Conservation (phyloP, 2,797 vertebrate species). For the Danio kyathit region DNA sequence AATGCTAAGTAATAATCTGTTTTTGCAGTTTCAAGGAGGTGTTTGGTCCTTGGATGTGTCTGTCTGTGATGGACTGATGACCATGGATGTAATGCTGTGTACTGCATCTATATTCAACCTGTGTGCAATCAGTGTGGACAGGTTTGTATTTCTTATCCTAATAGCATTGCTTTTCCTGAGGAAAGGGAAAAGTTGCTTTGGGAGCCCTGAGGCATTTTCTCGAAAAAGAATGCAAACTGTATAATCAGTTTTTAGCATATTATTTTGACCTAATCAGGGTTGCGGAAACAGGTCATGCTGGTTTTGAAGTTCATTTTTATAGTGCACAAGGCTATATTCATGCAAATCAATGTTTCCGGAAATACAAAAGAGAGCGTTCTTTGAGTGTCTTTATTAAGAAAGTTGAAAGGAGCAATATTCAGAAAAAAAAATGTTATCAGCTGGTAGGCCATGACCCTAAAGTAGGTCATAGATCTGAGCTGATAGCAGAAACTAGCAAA, state of each 20-base stretch:
- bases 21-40: slow-evolving; percentile 89
- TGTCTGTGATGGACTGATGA: slow-evolving; percentile 91
- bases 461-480: neutral
- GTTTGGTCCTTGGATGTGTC: slow-evolving; percentile 86
- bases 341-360: neutral
- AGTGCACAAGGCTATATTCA: neutral
- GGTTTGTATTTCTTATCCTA: slow-evolving; percentile 74
- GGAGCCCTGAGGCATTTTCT: slow-evolving; percentile 18
- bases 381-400: neutral
- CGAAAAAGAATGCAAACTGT: slow-evolving; percentile 22
- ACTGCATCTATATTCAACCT: slow-evolving; percentile 98
- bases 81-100: slow-evolving; percentile 97
- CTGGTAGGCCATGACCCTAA: neutral
- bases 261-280: slow-evolving; percentile 18
- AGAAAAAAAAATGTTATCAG: neutral
- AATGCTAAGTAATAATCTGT: slow-evolving; percentile 11
- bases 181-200: slow-evolving; percentile 4
- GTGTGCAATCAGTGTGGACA: slow-evolving; percentile 95
- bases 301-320: neutral
- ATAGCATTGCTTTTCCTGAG: neutral
- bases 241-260: slow-evolving; percentile 37
- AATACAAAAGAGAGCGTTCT: neutral
- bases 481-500: neutral
- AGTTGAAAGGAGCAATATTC: neutral
- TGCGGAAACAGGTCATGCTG: slow-evolving; percentile 14